Conservation (phyloP, 2,113 vertebrate species). For the Neodontobutis hainanensis region DNA sequence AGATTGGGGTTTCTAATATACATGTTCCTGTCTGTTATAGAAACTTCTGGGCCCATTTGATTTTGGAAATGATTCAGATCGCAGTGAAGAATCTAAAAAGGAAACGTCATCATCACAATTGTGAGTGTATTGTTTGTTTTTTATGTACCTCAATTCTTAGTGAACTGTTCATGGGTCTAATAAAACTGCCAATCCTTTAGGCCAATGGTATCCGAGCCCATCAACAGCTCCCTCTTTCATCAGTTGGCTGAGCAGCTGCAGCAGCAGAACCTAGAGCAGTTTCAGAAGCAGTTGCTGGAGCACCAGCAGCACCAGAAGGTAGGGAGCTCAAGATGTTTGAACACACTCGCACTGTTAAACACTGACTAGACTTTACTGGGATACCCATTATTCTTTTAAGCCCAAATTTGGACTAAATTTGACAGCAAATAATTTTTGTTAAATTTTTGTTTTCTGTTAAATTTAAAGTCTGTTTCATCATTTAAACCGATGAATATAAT, state of each 20-base stretch:
- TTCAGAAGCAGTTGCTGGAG: constrained; percentile 94
- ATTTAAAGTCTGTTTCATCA: too few relatives aligned
- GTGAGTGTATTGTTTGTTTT: constrained; percentile 76
- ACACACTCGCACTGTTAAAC: not conserved
- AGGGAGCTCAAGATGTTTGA: not conserved
- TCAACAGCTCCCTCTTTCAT: constrained; percentile 97
- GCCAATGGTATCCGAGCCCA: constrained; percentile 92
- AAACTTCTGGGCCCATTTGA: constrained; percentile 98
- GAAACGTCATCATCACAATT: constrained; percentile 87
- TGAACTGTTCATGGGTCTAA: constrained; percentile 13
- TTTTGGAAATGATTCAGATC: constrained; percentile 91
- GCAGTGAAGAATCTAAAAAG: constrained; percentile 92
- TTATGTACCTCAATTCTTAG: not conserved
- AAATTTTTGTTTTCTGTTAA: too few relatives aligned
- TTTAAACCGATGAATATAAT: too few relatives aligned
- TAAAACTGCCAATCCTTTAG: constrained; percentile 66
- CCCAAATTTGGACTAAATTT: not conserved
- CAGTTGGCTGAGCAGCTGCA: constrained; percentile 97
- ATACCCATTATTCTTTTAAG: not conserved
- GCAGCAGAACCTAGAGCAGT: constrained; percentile 96
- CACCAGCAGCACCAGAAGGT: constrained; percentile 89
- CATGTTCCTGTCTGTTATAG: constrained; percentile 66
- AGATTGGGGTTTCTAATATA: not conserved
- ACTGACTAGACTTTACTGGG: not conserved
- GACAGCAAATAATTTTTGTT: not conserved